Evolutionary conservation across 1,140 invertebrate genomes (phyloP).

Genomic region (Araneus ventricosus): DNA sequence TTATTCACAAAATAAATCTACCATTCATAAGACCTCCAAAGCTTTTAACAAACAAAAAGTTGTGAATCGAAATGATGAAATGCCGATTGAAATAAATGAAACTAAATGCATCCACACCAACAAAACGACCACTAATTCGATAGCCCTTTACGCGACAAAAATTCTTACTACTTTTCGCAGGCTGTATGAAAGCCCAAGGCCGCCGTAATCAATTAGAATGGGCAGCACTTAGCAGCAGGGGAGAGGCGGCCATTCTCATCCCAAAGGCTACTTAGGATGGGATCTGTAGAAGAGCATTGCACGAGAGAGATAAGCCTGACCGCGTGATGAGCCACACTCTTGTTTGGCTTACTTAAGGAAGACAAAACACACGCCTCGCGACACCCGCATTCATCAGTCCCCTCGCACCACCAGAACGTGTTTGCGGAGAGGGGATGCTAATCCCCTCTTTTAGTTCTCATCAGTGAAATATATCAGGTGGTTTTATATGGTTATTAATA

Average conservation of each 20-base stretch:
- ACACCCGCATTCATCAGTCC: slow-evolving; percentile 13
- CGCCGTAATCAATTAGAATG: slow-evolving; percentile 39
- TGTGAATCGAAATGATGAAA: background rate
- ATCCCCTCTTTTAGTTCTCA: background rate
- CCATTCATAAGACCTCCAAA: too few species aligned
- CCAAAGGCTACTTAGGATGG: slow-evolving; percentile 18
- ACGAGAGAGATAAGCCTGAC: slow-evolving; percentile 53
- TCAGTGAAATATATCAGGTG: background rate
- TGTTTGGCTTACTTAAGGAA: slow-evolving; percentile 67
- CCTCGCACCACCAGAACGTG: background rate
- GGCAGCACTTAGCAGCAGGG: background rate
- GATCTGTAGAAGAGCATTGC: background rate
- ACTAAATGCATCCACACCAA: background rate
- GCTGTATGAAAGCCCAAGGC: background rate
- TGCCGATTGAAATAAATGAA: background rate
- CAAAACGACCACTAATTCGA: background rate
- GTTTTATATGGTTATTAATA: background rate
- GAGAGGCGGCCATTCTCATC: background rate
- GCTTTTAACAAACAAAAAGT: too few species aligned
- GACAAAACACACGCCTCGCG: slow-evolving; percentile 5
- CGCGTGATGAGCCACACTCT: slow-evolving; percentile 48
- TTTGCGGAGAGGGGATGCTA: background rate
- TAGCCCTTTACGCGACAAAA: background rate
- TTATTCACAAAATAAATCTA: too few species aligned
- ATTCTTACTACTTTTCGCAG: background rate